A percentile compares a stretch with the other conserved stretches of the same genome.
These are phyloP conservation scores for Agrilus cyanescens DNA, from an alignment of 2,888 invertebrate species.

Conservation along the genomic window DNA sequence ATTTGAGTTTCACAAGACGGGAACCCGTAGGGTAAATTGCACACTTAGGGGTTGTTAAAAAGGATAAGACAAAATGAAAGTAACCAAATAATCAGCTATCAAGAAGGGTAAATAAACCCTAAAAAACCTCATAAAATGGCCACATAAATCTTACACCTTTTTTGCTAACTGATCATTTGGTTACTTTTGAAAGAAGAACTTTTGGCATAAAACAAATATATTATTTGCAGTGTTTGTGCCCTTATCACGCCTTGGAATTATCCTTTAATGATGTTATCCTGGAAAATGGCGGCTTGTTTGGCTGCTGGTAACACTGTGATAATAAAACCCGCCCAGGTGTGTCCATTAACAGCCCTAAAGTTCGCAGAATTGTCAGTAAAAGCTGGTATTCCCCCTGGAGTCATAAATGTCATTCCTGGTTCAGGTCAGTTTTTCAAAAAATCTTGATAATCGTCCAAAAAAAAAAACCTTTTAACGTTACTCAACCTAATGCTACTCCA, in stretches of 20 bases:
- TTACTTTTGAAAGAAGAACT: no score
- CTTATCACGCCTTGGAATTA: slow-evolving; percentile 97
- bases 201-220: no score
- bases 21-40: slow-evolving; percentile 74
- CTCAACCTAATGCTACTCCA: no score
- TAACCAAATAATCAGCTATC: no score
- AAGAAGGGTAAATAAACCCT: no score
- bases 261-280: slow-evolving; percentile 96
- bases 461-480: no score
- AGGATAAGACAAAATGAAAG: no score
- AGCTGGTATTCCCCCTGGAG: slow-evolving; percentile 93
- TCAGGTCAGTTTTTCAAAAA: slow-evolving; percentile 40
- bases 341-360: slow-evolving; percentile 87
- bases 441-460: no score
- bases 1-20: slow-evolving; percentile 75
- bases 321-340: slow-evolving; percentile 88
- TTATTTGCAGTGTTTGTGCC: slow-evolving; percentile 70
- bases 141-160: no score
- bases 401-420: slow-evolving; percentile 86
- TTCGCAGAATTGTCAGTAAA: slow-evolving; percentile 81
- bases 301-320: slow-evolving; percentile 95
- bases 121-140: no score
- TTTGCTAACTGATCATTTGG: no score
- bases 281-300: slow-evolving; percentile 97
- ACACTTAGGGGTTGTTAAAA: not conserved